Percentiles rank a stretch among this genome's conserved stretches.
phyloP scores from a whole-genome alignment of 37 sponge, comb jelly and placozoan genomes.

The Beroe forskalii region DNA sequence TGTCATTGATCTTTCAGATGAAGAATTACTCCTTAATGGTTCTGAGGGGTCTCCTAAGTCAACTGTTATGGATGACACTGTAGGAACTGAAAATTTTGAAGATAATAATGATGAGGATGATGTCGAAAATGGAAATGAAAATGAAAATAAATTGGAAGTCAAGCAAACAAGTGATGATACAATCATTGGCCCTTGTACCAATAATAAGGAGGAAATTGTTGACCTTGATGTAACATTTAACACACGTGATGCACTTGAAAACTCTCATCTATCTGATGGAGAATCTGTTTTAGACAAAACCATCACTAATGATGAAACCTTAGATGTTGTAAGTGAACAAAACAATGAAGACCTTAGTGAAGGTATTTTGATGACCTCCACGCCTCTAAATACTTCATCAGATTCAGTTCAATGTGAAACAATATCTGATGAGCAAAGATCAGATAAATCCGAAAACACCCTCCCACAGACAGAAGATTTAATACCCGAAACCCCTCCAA shows the following conservation, averaged over 20 bases:
- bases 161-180: not conserved
- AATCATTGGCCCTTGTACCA: not conserved
- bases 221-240: slow-evolving; percentile 30
- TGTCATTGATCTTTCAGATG: not conserved
- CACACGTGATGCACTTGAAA: not conserved
- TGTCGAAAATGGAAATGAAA: not conserved
- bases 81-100: not conserved
- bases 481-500: too few relatives aligned
- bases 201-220: slow-evolving; percentile 5
- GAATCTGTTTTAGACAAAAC: not conserved
- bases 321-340: not conserved
- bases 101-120: not conserved
- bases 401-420: too few relatives aligned
- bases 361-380: too few relatives aligned
- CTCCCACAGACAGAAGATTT: too few relatives aligned
- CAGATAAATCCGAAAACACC: too few relatives aligned
- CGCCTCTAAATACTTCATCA: too few relatives aligned
- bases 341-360: not conserved
- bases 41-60: not conserved
- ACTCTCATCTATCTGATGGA: not conserved
- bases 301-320: not conserved
- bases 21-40: slow-evolving; percentile 18
- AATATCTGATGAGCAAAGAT: too few relatives aligned
- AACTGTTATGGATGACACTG: not conserved
- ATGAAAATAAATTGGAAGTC: not conserved